A percentile compares a stretch with the other conserved stretches of the same genome.
phyloP scores from a whole-genome alignment of 2,797 vertebrate genomes.

The Acanthurus tractus region DNA sequence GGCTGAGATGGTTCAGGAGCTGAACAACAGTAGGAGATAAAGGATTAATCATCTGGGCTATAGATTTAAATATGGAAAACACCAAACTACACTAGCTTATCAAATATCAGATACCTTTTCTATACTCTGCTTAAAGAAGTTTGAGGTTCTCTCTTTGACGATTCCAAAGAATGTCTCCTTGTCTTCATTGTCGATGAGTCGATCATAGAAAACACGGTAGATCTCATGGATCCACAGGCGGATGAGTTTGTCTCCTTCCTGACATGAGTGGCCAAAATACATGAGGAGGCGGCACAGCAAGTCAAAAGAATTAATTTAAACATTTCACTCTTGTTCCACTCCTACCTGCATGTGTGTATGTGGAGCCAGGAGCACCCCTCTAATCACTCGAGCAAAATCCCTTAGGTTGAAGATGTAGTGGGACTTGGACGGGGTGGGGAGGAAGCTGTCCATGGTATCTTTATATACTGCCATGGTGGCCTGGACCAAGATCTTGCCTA shows the following conservation, averaged over 20 bases:
- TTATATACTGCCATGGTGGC: slow-evolving; percentile 92
- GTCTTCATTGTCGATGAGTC: slow-evolving; percentile 90
- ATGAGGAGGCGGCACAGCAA: not conserved
- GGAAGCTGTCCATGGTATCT: slow-evolving; percentile 89
- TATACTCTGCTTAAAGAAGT: slow-evolving; percentile 89
- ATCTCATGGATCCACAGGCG: slow-evolving; percentile 96
- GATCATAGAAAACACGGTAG: slow-evolving; percentile 95
- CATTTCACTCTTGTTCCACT: slow-evolving; percentile 12
- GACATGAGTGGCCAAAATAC: slow-evolving; percentile 35
- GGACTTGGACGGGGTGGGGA: slow-evolving; percentile 95
- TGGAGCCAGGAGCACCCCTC: slow-evolving; percentile 92
- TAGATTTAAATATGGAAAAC: not conserved
- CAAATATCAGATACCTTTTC: slow-evolving; percentile 83
- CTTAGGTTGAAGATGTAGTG: slow-evolving; percentile 96
- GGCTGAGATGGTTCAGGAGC: slow-evolving; percentile 90
- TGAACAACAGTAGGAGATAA: slow-evolving; percentile 56
- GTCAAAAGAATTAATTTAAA: not conserved
- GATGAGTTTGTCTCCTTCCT: slow-evolving; percentile 93
- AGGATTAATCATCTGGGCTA: slow-evolving; percentile 44
- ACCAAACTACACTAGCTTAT: too few species aligned
- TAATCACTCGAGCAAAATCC: slow-evolving; percentile 93
- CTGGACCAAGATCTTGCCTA: slow-evolving; percentile 92
- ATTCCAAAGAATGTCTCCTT: slow-evolving; percentile 91
- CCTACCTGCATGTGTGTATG: slow-evolving; percentile 91
- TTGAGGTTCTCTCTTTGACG: slow-evolving; percentile 88